These are phyloP conservation scores for Dryobota labecula DNA, from an alignment of 2,888 invertebrate species.

Conservation along the genomic window DNA sequence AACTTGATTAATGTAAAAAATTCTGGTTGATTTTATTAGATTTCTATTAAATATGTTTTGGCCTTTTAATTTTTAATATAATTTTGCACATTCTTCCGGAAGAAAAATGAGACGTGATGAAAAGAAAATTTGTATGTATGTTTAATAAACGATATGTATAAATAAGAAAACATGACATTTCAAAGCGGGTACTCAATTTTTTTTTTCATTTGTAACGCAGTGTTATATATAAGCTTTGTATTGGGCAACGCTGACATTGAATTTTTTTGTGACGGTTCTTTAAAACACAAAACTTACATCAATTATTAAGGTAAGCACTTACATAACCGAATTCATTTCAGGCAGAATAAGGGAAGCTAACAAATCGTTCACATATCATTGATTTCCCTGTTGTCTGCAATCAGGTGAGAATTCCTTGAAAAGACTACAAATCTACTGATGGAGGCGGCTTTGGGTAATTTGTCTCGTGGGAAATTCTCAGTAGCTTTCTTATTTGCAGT, in stretches of 20 bases:
- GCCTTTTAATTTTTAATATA: no score
- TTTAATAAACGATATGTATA: no score
- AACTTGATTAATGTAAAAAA: no score
- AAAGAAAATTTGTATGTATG: no score
- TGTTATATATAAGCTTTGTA: no score
- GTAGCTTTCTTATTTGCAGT: slow-evolving; percentile 73
- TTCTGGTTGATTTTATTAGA: no score
- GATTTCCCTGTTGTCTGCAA: slow-evolving; percentile 63
- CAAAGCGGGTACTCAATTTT: no score
- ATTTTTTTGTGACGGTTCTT: background rate
- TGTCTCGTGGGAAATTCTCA: slow-evolving; percentile 79
- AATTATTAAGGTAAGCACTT: slow-evolving; percentile 1
- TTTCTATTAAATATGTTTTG: no score
- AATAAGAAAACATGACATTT: no score
- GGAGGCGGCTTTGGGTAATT: slow-evolving; percentile 75
- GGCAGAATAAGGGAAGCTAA: slow-evolving; percentile 21
- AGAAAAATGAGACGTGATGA: no score
- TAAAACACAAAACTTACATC: background rate
- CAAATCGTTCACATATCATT: slow-evolving; percentile 61
- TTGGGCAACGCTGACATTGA: background rate
- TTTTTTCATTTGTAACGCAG: no score
- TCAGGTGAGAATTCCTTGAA: slow-evolving; percentile 66
- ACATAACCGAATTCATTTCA: slow-evolving; percentile 6
- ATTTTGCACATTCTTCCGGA: no score
- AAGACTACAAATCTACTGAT: slow-evolving; percentile 66